phyloP scores from a whole-genome alignment of 2,797 vertebrate species.

The Arnoldichthys spilopterus region DNA sequence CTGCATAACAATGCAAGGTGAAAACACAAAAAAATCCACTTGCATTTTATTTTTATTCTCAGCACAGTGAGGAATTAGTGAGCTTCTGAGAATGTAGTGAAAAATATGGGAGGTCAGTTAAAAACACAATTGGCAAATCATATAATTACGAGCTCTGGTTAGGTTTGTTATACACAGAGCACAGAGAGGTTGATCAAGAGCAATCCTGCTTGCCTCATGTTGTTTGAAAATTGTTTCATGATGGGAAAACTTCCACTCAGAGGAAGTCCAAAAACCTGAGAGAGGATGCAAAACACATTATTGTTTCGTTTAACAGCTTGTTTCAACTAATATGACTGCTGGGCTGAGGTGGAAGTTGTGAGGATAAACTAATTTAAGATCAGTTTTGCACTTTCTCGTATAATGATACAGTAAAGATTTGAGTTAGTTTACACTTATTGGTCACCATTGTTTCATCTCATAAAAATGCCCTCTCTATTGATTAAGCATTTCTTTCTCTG shows the following conservation, averaged over 20 bases:
- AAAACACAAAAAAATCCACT: too few relatives aligned
- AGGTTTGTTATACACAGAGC: not conserved
- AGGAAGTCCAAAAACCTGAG: slow-evolving; percentile 65
- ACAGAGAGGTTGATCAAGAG: slow-evolving; percentile 21
- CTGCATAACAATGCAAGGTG: too few relatives aligned
- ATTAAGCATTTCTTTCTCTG: too few relatives aligned
- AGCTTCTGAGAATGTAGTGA: not conserved
- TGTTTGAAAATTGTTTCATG: slow-evolving; percentile 59
- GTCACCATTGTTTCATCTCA: too few relatives aligned
- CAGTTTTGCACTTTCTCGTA: too few relatives aligned
- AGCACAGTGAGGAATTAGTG: not conserved
- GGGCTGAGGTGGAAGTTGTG: not conserved
- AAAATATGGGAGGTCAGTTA: not conserved
- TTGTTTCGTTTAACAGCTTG: not conserved
- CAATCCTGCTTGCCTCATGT: slow-evolving; percentile 69
- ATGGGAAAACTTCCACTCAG: slow-evolving; percentile 64
- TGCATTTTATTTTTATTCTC: not conserved
- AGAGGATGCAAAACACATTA: slow-evolving; percentile 49
- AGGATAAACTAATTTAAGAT: not conserved
- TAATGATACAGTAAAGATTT: not conserved
- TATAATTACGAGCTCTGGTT: slow-evolving; percentile 28
- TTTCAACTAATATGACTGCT: not conserved
- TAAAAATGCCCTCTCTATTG: too few relatives aligned
- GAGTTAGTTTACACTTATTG: not conserved
- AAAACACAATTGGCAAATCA: not conserved